Evolutionary conservation across 2,888 invertebrate genomes (phyloP).

Genomic region (Syrista parreyssii): DNA sequence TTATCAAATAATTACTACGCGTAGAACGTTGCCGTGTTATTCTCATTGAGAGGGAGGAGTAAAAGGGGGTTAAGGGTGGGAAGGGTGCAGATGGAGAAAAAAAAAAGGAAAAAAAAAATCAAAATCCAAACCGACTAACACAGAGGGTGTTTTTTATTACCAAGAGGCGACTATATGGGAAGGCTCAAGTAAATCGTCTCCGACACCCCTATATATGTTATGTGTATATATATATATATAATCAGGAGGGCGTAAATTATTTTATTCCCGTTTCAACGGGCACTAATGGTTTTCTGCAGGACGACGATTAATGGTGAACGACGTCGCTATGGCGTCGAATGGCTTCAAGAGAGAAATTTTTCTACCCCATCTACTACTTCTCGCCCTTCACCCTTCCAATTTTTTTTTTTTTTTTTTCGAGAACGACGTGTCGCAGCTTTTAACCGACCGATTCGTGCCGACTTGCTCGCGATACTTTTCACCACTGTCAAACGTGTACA

Average conservation of each 20-base stretch:
- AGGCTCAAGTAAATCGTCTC: not conserved
- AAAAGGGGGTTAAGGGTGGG: constrained; percentile 8
- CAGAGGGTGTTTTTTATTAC: not conserved
- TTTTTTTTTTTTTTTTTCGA: not conserved
- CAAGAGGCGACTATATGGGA: not conserved
- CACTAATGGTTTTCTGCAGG: constrained; percentile 46
- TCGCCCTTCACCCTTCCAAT: not conserved
- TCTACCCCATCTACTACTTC: not conserved
- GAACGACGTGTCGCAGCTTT: not conserved
- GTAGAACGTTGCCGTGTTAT: not conserved
- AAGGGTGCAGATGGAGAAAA: not conserved
- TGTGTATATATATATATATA: not conserved
- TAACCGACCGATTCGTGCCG: not conserved
- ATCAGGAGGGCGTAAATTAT: constrained; percentile 45
- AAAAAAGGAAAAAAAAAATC: not conserved
- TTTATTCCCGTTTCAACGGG: constrained; percentile 44
- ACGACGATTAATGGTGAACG: constrained; percentile 49
- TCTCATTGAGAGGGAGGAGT: constrained; percentile 7
- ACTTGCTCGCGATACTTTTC: not conserved
- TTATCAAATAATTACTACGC: not conserved
- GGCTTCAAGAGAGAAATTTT: not conserved
- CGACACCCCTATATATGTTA: not conserved
- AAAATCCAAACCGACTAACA: not conserved
- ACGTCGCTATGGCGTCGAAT: not conserved
- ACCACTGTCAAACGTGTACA: not conserved